Evolutionary conservation across 2,113 vertebrate species (phyloP).

Genomic region (Eretmochelys imbricata): DNA sequence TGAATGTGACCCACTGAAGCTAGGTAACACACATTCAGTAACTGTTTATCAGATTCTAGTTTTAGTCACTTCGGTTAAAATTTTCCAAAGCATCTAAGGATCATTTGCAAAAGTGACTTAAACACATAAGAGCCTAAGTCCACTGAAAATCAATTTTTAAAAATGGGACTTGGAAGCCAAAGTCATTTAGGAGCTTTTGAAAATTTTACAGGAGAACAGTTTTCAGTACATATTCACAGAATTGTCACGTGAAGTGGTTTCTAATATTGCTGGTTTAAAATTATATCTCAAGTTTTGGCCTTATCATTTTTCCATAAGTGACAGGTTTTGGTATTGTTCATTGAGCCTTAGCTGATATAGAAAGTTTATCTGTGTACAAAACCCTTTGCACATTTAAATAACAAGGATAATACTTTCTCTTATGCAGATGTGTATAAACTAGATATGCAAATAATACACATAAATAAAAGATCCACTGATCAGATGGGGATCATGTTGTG

Average conservation of each 20-base stretch:
- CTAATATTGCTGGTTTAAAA: background rate
- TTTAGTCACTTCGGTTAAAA: background rate
- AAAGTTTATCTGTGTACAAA: background rate
- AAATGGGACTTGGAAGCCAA: background rate
- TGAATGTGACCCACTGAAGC: background rate
- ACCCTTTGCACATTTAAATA: background rate
- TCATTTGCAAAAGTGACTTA: background rate
- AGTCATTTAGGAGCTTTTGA: background rate
- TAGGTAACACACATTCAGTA: background rate
- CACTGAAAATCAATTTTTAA: background rate
- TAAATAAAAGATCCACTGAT: background rate
- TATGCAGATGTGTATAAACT: background rate
- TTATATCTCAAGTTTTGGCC: background rate
- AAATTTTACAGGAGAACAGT: background rate
- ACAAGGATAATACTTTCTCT: background rate
- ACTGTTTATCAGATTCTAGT: background rate
- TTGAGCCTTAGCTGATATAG: background rate
- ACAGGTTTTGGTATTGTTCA: background rate
- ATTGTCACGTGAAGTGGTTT: background rate
- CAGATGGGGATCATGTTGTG: background rate
- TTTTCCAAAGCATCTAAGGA: background rate
- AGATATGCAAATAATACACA: background rate
- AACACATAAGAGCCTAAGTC: background rate
- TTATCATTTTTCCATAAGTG: background rate
- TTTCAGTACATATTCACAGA: background rate